Conservation (phyloP, 2,888 invertebrate species). For the Clanis bilineata region DNA sequence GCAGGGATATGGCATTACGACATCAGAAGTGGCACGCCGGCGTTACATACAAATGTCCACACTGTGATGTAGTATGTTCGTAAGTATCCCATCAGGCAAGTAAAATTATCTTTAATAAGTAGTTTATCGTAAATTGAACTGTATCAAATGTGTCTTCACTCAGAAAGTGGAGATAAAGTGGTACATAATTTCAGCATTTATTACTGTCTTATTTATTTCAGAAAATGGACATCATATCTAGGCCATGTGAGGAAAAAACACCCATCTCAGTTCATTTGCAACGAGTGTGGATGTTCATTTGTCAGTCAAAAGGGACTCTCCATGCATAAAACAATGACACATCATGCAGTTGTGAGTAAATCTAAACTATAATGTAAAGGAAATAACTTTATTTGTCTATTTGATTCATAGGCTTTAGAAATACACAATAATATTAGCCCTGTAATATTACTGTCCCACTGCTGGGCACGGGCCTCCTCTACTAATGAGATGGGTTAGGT, state of each 20-base stretch:
- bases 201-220: slow-evolving; percentile 26
- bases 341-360: slow-evolving; percentile 56
- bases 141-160: no score
- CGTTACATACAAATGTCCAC: slow-evolving; percentile 70
- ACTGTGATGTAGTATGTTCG: slow-evolving; percentile 71
- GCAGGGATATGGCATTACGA: slow-evolving; percentile 71
- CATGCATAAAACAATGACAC: slow-evolving; percentile 73
- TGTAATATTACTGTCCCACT: no score
- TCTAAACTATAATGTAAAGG: background rate
- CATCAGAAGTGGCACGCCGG: slow-evolving; percentile 74
- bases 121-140: background rate
- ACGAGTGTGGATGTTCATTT: slow-evolving; percentile 72
- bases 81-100: slow-evolving; percentile 39
- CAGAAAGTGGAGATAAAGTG: no score
- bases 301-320: slow-evolving; percentile 68
- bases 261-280: slow-evolving; percentile 73
- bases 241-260: slow-evolving; percentile 75
- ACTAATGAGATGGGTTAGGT: no score
- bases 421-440: no score
- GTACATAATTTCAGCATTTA: no score
- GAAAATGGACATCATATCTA: slow-evolving; percentile 73
- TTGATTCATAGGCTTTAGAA: no score
- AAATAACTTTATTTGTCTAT: background rate
- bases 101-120: background rate
- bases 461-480: no score